These are phyloP conservation scores for Atta cephalotes DNA, from an alignment of 1,140 invertebrate genomes.

Conservation along the genomic window DNA sequence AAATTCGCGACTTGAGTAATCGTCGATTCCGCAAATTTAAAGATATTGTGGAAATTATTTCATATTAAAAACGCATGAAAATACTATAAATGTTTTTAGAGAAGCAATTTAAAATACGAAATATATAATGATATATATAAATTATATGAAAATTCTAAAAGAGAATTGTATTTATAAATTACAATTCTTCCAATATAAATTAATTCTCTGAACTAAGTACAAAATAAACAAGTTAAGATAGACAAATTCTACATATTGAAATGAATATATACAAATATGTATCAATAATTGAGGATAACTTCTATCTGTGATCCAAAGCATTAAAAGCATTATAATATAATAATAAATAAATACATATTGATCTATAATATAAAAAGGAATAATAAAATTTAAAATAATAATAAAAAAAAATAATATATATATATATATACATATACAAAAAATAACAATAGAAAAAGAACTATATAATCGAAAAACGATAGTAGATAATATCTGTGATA, in stretches of 20 bases:
- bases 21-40: not conserved
- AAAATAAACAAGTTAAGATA: not conserved
- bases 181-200: not conserved
- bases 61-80: not conserved
- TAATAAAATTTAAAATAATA: not conserved
- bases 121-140: not conserved
- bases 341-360: not conserved
- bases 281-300: not conserved
- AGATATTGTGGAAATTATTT: not conserved
- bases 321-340: not conserved
- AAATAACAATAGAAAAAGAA: not conserved
- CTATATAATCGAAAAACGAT: not conserved
- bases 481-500: constrained; percentile 5
- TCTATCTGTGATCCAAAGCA: not conserved
- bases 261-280: not conserved
- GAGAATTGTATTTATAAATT: no score
- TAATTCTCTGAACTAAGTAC: not conserved
- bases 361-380: not conserved
- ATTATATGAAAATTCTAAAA: no score
- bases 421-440: no score
- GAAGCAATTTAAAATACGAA: not conserved
- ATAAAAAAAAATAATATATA: not conserved
- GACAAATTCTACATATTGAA: not conserved
- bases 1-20: not conserved
- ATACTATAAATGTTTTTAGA: not conserved